phyloP scores from a whole-genome alignment of 2,888 invertebrate species.

The Ochropleura plecta region DNA sequence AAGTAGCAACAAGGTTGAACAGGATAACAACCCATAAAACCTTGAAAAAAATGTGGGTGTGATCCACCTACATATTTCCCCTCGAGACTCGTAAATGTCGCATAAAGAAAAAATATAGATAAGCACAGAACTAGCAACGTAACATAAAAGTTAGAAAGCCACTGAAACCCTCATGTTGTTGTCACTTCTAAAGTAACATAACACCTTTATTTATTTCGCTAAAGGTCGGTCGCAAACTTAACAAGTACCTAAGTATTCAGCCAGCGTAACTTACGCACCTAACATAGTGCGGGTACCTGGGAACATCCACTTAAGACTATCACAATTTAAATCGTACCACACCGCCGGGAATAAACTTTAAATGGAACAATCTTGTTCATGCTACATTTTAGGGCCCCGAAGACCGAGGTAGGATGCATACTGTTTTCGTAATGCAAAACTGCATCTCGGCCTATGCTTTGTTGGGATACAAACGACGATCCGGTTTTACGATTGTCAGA shows the following conservation, averaged over 20 bases:
- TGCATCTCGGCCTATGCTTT: constrained; percentile 72
- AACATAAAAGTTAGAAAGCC: constrained; percentile 36
- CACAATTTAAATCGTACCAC: constrained; percentile 53
- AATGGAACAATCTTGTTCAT: constrained; percentile 60
- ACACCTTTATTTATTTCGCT: constrained; percentile 49
- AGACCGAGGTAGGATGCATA: constrained; percentile 64
- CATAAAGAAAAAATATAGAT: constrained; percentile 49
- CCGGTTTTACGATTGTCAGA: constrained; percentile 77
- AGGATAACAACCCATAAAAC: constrained; percentile 9
- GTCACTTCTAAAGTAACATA: constrained; percentile 49
- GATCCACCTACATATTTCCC: constrained; percentile 24
- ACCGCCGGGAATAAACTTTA: constrained; percentile 56
- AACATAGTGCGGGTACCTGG: constrained; percentile 43
- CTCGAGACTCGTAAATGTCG: constrained; percentile 49
- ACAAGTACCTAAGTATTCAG: constrained; percentile 36
- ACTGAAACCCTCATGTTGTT: constrained; percentile 40
- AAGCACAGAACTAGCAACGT: constrained; percentile 28
- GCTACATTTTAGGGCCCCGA: constrained; percentile 70
- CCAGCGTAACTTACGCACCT: constrained; percentile 49
- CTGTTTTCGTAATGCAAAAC: constrained; percentile 77
- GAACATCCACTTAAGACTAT: constrained; percentile 54
- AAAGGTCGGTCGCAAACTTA: constrained; percentile 32
- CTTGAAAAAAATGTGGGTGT: constrained; percentile 30
- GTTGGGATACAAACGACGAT: constrained; percentile 71
- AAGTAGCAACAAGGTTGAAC: constrained; percentile 2